These are phyloP conservation scores for Perca schrenkii DNA, from an alignment of 2,113 vertebrate genomes.

Conservation along the genomic window DNA sequence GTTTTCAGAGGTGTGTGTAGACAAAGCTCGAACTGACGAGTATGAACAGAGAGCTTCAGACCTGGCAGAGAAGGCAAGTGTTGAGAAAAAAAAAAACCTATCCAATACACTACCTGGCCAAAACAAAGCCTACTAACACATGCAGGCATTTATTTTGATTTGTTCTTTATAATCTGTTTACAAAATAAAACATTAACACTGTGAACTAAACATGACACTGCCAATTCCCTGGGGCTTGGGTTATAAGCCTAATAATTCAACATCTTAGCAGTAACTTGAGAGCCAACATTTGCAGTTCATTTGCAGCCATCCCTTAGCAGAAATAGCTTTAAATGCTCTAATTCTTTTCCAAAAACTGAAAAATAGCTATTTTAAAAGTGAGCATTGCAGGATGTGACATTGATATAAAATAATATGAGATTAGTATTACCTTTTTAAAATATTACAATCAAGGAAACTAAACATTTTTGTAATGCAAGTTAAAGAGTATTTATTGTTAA, in stretches of 20 bases:
- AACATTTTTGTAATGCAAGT: not conserved
- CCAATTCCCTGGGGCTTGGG: not conserved
- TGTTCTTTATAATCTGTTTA: constrained; percentile 10
- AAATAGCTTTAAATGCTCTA: not conserved
- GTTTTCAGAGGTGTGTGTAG: constrained; percentile 91
- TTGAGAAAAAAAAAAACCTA: not conserved
- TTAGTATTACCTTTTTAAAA: not conserved
- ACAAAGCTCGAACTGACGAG: constrained; percentile 91
- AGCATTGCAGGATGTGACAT: not conserved
- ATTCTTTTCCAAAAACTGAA: not conserved
- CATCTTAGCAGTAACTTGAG: constrained; percentile 2
- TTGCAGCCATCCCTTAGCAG: not conserved
- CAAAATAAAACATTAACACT: constrained; percentile 7
- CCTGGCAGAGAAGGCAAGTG: constrained; percentile 90
- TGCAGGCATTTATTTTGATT: constrained; percentile 16
- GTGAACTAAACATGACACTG: not conserved
- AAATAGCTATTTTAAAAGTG: not conserved
- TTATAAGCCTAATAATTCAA: not conserved
- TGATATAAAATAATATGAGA: not conserved
- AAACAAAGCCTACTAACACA: not conserved
- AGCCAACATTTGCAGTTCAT: not conserved
- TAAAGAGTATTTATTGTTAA: not conserved
- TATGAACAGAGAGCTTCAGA: constrained; percentile 90
- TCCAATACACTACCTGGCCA: not conserved
- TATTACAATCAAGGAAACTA: not conserved